Evolutionary conservation across 2,113 vertebrate genomes (phyloP).

Genomic region (human): GRCh38 chr6:109302501-109303000

Average conservation of each 20-base stretch:
- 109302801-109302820: background rate
- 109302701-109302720: background rate
- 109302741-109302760: background rate
- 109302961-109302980: too few species aligned
- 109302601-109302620: background rate
- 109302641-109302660: background rate
- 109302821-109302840: too few species aligned
- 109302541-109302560: background rate
- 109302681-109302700: background rate
- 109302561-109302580: background rate
- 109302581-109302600: background rate
- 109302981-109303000: too few species aligned
- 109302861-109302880: too few species aligned
- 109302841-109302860: too few species aligned
- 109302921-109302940: too few species aligned
- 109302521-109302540: background rate
- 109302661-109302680: background rate
- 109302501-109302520: background rate
- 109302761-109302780: background rate
- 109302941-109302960: too few species aligned
- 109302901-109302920: too few species aligned
- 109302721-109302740: background rate
- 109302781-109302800: conserved; percentile 17
- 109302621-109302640: conserved; percentile 22
- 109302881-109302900: too few species aligned